These are phyloP conservation scores for Idaea straminata DNA, from an alignment of 2,888 invertebrate genomes.

Conservation along the genomic window DNA sequence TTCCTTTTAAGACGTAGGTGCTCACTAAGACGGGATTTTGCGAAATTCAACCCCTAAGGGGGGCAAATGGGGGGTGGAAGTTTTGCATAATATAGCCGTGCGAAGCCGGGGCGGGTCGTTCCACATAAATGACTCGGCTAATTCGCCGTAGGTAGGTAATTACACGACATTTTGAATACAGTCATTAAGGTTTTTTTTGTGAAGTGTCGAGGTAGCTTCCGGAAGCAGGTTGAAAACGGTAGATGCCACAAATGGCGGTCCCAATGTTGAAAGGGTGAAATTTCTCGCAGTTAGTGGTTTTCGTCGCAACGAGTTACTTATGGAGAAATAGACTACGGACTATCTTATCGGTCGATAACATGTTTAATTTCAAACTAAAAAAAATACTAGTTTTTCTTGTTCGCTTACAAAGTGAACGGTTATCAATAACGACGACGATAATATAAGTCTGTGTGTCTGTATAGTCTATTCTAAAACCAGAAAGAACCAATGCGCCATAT, in stretches of 20 bases:
- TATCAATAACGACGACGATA: too few relatives aligned
- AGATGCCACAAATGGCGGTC: constrained; percentile 37
- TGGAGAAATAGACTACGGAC: constrained; percentile 5
- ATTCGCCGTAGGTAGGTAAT: constrained; percentile 36
- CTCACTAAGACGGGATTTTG: too few relatives aligned
- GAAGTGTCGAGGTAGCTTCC: constrained; percentile 31
- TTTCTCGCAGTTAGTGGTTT: constrained; percentile 54
- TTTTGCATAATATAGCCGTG: too few relatives aligned
- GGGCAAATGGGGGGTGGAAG: too few relatives aligned
- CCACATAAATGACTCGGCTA: constrained; percentile 35
- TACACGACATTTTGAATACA: constrained; percentile 41
- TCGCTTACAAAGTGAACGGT: too few relatives aligned
- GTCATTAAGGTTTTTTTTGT: constrained; percentile 33
- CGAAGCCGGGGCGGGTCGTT: too few relatives aligned
- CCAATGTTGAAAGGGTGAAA: constrained; percentile 36
- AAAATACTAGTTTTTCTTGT: too few relatives aligned
- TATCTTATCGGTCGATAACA: background rate
- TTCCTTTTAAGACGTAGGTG: too few relatives aligned
- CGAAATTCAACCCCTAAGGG: too few relatives aligned
- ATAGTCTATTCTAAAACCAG: too few relatives aligned
- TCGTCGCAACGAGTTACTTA: constrained; percentile 44
- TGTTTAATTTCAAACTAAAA: background rate
- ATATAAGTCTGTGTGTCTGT: too few relatives aligned
- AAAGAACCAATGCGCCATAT: too few relatives aligned
- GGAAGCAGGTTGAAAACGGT: constrained; percentile 28